These are phyloP conservation scores for Andrena fulva DNA, from an alignment of 2,888 invertebrate species.

Conservation along the genomic window DNA sequence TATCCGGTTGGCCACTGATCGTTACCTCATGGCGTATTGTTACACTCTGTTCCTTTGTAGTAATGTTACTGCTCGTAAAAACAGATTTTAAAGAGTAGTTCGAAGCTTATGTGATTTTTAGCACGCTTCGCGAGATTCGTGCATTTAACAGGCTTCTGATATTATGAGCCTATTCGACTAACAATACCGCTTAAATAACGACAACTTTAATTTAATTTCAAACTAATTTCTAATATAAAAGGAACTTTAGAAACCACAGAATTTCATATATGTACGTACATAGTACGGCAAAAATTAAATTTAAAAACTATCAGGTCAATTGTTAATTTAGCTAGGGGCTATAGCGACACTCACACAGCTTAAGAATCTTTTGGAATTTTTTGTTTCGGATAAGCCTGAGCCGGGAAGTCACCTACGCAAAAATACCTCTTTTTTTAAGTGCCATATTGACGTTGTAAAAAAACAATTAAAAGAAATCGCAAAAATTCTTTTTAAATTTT, in stretches of 20 bases:
- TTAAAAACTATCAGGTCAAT: too few relatives aligned
- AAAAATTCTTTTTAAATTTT: too few relatives aligned
- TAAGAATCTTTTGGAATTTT: too few relatives aligned
- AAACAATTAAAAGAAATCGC: too few relatives aligned
- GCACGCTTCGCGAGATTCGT: not conserved
- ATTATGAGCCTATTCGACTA: not conserved
- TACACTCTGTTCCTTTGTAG: conserved; percentile 18
- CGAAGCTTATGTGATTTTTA: conserved; percentile 22
- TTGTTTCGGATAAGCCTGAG: too few relatives aligned
- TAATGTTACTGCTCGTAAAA: conserved; percentile 41
- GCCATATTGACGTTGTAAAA: too few relatives aligned
- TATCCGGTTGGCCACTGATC: conserved; percentile 30
- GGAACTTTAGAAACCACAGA: not conserved
- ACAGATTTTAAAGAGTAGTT: conserved; percentile 22
- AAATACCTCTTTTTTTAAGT: too few relatives aligned
- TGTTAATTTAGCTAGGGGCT: too few relatives aligned
- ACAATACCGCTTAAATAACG: not conserved
- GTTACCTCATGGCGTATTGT: conserved; percentile 36
- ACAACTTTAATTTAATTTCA: not conserved
- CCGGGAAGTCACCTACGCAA: too few relatives aligned
- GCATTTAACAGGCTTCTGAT: not conserved
- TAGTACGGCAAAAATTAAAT: too few relatives aligned
- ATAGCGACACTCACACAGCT: too few relatives aligned
- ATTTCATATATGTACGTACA: not conserved
- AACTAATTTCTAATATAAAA: not conserved